phyloP scores from a whole-genome alignment of 2,888 invertebrate genomes.

The Leucania comma region DNA sequence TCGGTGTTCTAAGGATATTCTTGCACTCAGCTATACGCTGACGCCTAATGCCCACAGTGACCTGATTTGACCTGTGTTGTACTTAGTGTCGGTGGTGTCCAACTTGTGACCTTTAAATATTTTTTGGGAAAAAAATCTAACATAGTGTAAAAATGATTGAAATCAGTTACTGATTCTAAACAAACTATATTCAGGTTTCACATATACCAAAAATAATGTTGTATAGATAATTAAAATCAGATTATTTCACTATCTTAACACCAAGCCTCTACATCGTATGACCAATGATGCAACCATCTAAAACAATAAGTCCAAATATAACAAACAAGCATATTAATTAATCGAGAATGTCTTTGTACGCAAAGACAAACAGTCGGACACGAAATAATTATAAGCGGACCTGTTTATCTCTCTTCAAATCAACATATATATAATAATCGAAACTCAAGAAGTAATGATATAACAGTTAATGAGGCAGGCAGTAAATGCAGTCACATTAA shows the following conservation, averaged over 20 bases:
- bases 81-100: too few species aligned
- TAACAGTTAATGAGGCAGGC: constrained; percentile 41
- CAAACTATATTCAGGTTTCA: too few species aligned
- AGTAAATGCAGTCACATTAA: constrained; percentile 45
- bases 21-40: too few species aligned
- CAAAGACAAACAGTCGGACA: constrained; percentile 30
- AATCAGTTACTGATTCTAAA: too few species aligned
- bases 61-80: too few species aligned
- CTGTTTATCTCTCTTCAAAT: constrained; percentile 45
- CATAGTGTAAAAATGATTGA: too few species aligned
- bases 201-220: too few species aligned
- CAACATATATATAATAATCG: constrained; percentile 28
- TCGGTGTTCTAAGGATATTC: neutral
- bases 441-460: constrained; percentile 25
- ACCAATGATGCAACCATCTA: constrained; percentile 22
- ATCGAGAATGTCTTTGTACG: constrained; percentile 14
- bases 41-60: too few species aligned
- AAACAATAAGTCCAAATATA: constrained; percentile 7
- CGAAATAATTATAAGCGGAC: constrained; percentile 18
- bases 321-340: constrained; percentile 13
- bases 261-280: neutral
- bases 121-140: too few species aligned
- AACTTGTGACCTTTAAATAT: too few species aligned
- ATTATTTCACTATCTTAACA: neutral
- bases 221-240: too few species aligned